Conservation (phyloP, 2,113 vertebrate species). For the Neogobius melanostomus region DNA sequence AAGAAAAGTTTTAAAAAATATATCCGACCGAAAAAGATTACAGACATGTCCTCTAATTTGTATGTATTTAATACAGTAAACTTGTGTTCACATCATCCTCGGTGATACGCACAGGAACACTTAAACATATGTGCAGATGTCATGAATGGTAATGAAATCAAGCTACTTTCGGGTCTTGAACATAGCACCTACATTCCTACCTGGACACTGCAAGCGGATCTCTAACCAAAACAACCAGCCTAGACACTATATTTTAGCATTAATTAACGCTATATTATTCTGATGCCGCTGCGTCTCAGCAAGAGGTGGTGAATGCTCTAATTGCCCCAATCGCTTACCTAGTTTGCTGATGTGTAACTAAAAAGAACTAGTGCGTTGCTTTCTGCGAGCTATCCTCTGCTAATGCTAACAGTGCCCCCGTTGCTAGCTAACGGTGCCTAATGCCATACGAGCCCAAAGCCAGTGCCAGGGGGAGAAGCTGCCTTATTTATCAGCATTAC, state of each 20-base stretch:
- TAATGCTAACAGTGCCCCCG: constrained; percentile 34
- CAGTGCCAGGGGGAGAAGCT: constrained; percentile 23
- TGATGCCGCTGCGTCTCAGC: constrained; percentile 49
- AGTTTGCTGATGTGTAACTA: neutral
- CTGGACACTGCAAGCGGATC: constrained; percentile 13
- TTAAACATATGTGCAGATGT: neutral
- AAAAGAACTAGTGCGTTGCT: neutral
- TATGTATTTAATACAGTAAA: neutral
- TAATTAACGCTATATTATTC: neutral
- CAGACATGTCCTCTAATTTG: neutral
- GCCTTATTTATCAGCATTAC: constrained; percentile 18
- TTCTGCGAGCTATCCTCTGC: neutral
- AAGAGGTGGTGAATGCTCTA: constrained; percentile 50
- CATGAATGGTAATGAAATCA: neutral
- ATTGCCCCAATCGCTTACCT: neutral
- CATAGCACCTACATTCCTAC: neutral
- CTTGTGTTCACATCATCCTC: neutral
- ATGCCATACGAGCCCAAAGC: constrained; percentile 27
- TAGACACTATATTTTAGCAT: neutral
- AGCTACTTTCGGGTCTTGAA: constrained; percentile 26
- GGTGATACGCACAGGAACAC: too few species aligned
- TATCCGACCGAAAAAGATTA: neutral
- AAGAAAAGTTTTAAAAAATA: constrained; percentile 5
- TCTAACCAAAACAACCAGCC: constrained; percentile 34
- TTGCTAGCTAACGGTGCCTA: constrained; percentile 31